These are phyloP conservation scores for Artibeus jamaicensis DNA, from an alignment of 2,797 vertebrate species.

Conservation along the genomic window DNA sequence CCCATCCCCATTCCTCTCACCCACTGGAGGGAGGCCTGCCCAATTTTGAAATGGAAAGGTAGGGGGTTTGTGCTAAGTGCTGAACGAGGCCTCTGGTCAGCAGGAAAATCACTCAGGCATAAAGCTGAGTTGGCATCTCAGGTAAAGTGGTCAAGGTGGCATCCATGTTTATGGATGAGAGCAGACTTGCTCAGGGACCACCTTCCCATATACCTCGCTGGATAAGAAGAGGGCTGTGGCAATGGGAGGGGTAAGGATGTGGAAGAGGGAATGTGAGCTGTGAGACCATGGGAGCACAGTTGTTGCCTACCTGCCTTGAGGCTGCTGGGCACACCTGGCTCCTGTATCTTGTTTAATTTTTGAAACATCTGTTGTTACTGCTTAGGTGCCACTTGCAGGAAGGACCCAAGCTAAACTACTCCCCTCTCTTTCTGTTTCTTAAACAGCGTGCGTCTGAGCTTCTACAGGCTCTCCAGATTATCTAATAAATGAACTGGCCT, in stretches of 20 bases:
- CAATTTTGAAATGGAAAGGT: neutral
- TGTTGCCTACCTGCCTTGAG: neutral
- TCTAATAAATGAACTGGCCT: neutral
- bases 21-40: too few species aligned
- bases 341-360: neutral
- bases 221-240: neutral
- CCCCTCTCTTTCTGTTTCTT: neutral
- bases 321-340: neutral
- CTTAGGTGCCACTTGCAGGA: neutral
- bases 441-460: neutral
- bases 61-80: neutral
- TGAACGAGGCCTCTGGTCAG: neutral
- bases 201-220: neutral
- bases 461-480: neutral
- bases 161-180: neutral
- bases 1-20: neutral
- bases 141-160: neutral
- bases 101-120: neutral
- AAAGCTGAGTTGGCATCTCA: neutral
- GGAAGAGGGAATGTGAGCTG: too few species aligned
- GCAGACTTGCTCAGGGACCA: neutral
- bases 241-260: neutral
- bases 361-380: neutral
- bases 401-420: neutral
- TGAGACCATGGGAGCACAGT: too few species aligned